Percentiles rank a stretch among this genome's conserved stretches.
Conservation (phyloP, 1,140 invertebrate genomes). For the Neuroterus valhalla region DNA sequence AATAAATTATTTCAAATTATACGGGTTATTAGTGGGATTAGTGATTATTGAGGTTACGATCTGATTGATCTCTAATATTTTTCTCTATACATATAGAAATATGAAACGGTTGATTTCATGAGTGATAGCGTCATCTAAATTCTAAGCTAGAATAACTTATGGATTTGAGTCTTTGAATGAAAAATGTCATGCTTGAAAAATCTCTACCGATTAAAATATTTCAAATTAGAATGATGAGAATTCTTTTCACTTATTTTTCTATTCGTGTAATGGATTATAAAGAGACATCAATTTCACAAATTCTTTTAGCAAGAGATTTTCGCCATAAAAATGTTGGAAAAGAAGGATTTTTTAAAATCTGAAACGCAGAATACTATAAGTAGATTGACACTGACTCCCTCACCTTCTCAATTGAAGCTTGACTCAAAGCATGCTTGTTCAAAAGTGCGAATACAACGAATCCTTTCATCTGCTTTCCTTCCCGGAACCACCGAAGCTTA, state of each 20-base stretch:
- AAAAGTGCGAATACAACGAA: slow-evolving; percentile 21
- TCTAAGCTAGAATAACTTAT: background rate
- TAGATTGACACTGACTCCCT: background rate
- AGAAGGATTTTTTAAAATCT: no score
- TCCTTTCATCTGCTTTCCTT: slow-evolving; percentile 16
- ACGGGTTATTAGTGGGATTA: background rate
- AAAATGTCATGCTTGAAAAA: background rate
- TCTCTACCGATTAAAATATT: no score
- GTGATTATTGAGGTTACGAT: background rate
- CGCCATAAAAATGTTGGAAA: no score
- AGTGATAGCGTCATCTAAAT: slow-evolving; percentile 12
- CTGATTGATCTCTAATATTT: slow-evolving; percentile 15
- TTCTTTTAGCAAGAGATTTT: no score
- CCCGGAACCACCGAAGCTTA: slow-evolving; percentile 5
- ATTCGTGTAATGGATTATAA: no score
- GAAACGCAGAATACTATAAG: no score
- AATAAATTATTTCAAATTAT: no score
- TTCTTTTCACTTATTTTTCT: no score
- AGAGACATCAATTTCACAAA: no score
- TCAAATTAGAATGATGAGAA: no score
- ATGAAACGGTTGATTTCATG: background rate
- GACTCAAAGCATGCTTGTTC: background rate
- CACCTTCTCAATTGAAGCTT: background rate
- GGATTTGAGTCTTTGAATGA: background rate
- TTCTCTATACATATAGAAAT: background rate